Evolutionary conservation across 2,888 invertebrate genomes (phyloP).

Genomic region (Zootermopsis nevadensis): DNA sequence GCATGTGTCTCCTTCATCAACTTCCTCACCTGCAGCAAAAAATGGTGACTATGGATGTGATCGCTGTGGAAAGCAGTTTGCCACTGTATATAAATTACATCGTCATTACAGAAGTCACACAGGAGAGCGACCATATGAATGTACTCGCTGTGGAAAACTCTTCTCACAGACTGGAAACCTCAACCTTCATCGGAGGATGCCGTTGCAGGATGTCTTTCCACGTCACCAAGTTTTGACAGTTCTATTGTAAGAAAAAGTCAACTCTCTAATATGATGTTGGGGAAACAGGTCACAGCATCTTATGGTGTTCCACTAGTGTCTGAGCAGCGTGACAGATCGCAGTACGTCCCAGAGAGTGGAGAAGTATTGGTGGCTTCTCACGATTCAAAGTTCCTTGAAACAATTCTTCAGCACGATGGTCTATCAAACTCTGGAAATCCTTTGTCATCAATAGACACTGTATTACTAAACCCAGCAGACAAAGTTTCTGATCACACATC

Average conservation of each 20-base stretch:
- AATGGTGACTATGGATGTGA: conserved; percentile 53
- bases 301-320: conserved; percentile 1
- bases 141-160: conserved; percentile 53
- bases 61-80: conserved; percentile 55
- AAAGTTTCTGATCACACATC: conserved; percentile 34
- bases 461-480: conserved; percentile 28
- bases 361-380: conserved; percentile 4
- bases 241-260: conserved; percentile 33
- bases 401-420: conserved; percentile 27
- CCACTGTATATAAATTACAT: conserved; percentile 54
- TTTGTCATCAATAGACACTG: conserved; percentile 29
- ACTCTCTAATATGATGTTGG: not conserved
- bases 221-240: not conserved
- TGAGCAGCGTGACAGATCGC: not conserved
- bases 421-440: conserved; percentile 20
- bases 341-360: conserved; percentile 18
- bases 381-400: conserved; percentile 39
- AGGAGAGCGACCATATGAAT: conserved; percentile 55
- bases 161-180: conserved; percentile 56
- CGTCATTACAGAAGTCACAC: conserved; percentile 56
- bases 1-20: conserved; percentile 48
- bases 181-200: conserved; percentile 53
- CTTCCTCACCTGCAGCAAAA: not conserved
- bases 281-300: not conserved
- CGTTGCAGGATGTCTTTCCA: conserved; percentile 6